Conservation (phyloP, 2,797 vertebrate genomes). For the Rhynchonycteris naso region DNA sequence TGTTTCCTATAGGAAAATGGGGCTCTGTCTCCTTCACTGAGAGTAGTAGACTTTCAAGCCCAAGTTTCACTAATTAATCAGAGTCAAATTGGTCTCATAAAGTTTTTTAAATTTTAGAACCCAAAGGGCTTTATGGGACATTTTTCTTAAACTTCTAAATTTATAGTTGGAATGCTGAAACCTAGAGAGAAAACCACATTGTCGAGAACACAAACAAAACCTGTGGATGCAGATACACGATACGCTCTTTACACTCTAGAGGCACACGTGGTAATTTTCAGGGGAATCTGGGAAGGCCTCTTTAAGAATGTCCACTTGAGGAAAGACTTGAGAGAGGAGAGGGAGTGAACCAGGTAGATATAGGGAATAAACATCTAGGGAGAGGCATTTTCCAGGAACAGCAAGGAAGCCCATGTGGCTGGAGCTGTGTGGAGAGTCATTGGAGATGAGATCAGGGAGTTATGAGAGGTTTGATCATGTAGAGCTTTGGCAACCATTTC, state of each 20-base stretch:
- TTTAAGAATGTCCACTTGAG: background rate
- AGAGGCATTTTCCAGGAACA: background rate
- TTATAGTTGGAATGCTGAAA: background rate
- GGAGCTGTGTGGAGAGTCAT: background rate
- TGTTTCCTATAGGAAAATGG: background rate
- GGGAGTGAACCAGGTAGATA: background rate
- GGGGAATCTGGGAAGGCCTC: background rate
- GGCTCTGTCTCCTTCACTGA: background rate
- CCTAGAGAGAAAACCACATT: background rate
- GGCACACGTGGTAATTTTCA: background rate
- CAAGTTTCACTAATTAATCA: background rate
- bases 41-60: background rate
- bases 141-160: background rate
- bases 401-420: background rate
- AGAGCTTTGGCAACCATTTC: background rate
- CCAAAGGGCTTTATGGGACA: background rate
- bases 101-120: background rate
- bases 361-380: background rate
- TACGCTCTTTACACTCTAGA: background rate
- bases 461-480: background rate
- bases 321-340: conserved; percentile 13
- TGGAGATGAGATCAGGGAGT: background rate
- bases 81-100: background rate
- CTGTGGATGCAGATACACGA: rapidly evolving
- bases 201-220: background rate